These are phyloP conservation scores for Campoplex capitator DNA, from an alignment of 2,888 invertebrate genomes.

Conservation along the genomic window DNA sequence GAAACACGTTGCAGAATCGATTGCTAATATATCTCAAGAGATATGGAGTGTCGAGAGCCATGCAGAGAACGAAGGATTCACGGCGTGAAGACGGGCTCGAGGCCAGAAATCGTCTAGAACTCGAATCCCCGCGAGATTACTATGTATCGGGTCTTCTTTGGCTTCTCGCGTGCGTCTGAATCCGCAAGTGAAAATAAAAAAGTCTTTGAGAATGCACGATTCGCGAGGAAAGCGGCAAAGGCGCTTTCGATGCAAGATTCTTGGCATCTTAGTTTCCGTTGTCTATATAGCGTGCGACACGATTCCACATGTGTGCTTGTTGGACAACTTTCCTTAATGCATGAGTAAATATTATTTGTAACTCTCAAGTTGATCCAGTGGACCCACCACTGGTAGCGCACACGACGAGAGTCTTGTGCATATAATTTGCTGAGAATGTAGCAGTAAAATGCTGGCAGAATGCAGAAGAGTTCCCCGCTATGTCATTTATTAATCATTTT, in stretches of 20 bases:
- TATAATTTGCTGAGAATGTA: slow-evolving; percentile 3
- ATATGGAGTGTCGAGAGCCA: slow-evolving; percentile 16
- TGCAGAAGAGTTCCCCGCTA: slow-evolving; percentile 16
- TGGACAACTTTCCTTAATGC: slow-evolving; percentile 19
- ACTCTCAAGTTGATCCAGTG: slow-evolving; percentile 12
- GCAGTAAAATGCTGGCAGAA: not conserved
- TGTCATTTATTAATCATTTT: slow-evolving; percentile 4
- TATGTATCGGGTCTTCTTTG: slow-evolving; percentile 23
- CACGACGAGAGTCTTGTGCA: not conserved
- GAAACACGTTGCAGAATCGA: slow-evolving; percentile 31
- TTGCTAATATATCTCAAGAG: slow-evolving; percentile 30
- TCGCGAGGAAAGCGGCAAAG: slow-evolving; percentile 46
- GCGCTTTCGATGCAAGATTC: slow-evolving; percentile 28
- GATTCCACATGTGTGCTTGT: slow-evolving; percentile 1
- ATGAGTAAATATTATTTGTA: slow-evolving; percentile 46
- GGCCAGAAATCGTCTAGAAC: slow-evolving; percentile 13
- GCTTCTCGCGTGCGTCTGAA: slow-evolving; percentile 47
- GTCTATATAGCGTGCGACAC: slow-evolving; percentile 35
- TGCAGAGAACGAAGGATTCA: slow-evolving; percentile 17
- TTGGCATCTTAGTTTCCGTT: slow-evolving; percentile 39
- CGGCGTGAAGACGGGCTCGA: slow-evolving; percentile 33
- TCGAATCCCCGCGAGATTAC: slow-evolving; percentile 1
- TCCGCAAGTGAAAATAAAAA: slow-evolving; percentile 44
- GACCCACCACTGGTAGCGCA: slow-evolving; percentile 1
- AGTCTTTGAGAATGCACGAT: slow-evolving; percentile 42